These are phyloP conservation scores for Drosophila melanica DNA, from an alignment of 1,140 invertebrate genomes.

Conservation along the genomic window DNA sequence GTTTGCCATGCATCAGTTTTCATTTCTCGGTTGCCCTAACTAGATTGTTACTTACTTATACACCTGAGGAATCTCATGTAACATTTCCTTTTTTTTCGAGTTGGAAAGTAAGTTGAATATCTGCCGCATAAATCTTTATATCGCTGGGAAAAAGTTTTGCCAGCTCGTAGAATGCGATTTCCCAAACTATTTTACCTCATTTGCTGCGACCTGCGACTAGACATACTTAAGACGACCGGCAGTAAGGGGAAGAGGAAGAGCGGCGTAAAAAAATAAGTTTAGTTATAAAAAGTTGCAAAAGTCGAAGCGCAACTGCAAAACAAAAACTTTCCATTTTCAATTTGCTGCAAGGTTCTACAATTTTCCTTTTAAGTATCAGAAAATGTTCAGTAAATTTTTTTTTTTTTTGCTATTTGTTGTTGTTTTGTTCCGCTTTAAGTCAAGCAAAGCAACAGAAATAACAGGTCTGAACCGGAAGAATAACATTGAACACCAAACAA, in stretches of 20 bases:
- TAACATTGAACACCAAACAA: constrained; percentile 77
- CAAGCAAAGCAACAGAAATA: constrained; percentile 23
- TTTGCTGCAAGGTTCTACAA: constrained; percentile 52
- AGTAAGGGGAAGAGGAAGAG: background rate
- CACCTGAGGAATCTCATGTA: constrained; percentile 24
- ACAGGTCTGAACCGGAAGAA: constrained; percentile 59
- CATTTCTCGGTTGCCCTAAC: background rate
- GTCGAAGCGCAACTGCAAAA: constrained; percentile 48
- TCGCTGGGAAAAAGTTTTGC: constrained; percentile 37
- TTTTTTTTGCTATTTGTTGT: constrained; percentile 1
- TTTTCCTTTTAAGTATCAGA: constrained; percentile 18
- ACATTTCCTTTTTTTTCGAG: background rate
- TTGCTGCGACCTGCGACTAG: constrained; percentile 34
- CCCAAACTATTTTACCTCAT: constrained; percentile 63
- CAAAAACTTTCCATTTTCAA: constrained; percentile 76
- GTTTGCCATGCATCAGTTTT: background rate
- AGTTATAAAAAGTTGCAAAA: constrained; percentile 38
- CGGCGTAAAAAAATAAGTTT: constrained; percentile 9
- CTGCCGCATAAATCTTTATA: constrained; percentile 62
- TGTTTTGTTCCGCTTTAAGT: constrained; percentile 48
- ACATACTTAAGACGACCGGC: constrained; percentile 24
- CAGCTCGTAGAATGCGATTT: constrained; percentile 24
- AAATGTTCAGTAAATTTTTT: background rate
- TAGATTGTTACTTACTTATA: background rate
- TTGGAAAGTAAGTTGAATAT: constrained; percentile 47